phyloP scores from a whole-genome alignment of 1,140 invertebrate genomes.

The Pogonognathellus flavescens region DNA sequence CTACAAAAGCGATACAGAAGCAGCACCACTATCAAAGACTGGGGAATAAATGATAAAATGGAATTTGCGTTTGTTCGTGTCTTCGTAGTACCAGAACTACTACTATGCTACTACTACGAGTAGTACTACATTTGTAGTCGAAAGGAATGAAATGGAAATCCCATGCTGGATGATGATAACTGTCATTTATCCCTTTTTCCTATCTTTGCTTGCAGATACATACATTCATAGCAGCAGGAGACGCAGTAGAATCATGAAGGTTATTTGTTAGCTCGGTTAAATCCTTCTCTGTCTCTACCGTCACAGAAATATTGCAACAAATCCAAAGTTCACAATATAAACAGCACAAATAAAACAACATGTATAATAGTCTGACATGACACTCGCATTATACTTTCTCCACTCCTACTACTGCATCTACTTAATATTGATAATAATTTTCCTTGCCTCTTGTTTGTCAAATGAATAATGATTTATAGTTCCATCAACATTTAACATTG shows the following conservation, averaged over 20 bases:
- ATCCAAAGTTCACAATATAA: no score
- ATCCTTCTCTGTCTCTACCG: no score
- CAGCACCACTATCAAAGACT: background rate
- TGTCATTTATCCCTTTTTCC: conserved; percentile 32
- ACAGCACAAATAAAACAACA: no score
- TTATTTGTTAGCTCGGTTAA: conserved; percentile 16
- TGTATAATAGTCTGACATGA: no score
- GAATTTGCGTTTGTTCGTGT: conserved; percentile 34
- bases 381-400: no score
- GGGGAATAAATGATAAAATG: conserved; percentile 17
- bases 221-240: background rate
- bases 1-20: background rate
- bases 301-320: no score
- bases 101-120: background rate
- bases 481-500: no score
- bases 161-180: conserved; percentile 34
- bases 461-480: no score
- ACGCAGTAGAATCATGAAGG: conserved; percentile 9
- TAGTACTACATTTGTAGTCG: background rate
- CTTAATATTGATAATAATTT: no score
- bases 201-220: conserved; percentile 13
- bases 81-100: no score
- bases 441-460: no score
- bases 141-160: conserved; percentile 34
- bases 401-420: no score